Evolutionary conservation across 2,888 invertebrate species (phyloP).

Genomic region (Perithous albicinctus): DNA sequence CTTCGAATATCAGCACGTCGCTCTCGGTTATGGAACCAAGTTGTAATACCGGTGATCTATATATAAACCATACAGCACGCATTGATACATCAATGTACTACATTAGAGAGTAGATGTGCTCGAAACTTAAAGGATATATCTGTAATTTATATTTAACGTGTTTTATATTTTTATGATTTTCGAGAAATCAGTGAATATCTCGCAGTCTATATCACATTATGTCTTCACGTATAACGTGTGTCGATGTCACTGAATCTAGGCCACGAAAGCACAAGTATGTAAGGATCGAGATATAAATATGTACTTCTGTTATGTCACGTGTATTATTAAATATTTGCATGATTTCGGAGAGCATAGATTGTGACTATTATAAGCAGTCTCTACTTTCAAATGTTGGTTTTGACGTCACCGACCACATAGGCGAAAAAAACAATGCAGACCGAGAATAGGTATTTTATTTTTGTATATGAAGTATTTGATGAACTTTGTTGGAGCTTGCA

Average conservation of each 20-base stretch:
- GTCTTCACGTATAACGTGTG: too few species aligned
- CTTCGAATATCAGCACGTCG: slow-evolving; percentile 27
- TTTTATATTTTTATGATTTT: neutral
- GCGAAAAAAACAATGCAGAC: neutral
- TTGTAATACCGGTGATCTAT: slow-evolving; percentile 5
- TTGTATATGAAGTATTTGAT: neutral
- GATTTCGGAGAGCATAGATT: neutral
- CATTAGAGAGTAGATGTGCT: neutral
- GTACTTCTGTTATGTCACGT: too few species aligned
- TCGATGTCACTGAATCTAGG: too few species aligned
- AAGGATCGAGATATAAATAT: too few species aligned
- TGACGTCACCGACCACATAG: neutral
- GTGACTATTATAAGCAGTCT: too few species aligned
- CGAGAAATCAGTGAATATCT: too few species aligned
- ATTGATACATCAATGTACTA: neutral
- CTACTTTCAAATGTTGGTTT: neutral
- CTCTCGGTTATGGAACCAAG: slow-evolving; percentile 20
- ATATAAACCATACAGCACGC: slow-evolving; percentile 1
- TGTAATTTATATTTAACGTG: neutral
- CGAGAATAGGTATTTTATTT: neutral
- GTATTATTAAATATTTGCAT: too few species aligned
- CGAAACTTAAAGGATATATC: neutral
- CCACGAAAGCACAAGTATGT: too few species aligned
- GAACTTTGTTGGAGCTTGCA: neutral
- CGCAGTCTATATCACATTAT: too few species aligned